phyloP scores from a whole-genome alignment of 2,797 vertebrate genomes.

The Sebastes hubbsi region DNA sequence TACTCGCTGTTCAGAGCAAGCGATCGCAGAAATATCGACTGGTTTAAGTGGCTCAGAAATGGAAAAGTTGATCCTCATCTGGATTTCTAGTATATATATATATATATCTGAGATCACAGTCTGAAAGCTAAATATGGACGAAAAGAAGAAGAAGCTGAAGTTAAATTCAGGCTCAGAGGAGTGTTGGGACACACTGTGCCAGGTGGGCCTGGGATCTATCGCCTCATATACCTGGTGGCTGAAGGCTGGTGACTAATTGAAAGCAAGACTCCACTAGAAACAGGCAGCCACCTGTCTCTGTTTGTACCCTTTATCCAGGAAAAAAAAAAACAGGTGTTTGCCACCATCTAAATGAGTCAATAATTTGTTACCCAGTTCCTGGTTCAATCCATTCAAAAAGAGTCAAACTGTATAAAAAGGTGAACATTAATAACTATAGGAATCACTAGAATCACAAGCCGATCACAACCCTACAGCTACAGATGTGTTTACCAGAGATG shows the following conservation, averaged over 20 bases:
- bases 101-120: background rate
- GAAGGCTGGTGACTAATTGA: background rate
- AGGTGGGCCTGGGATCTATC: background rate
- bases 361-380: background rate
- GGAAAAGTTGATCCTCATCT: background rate
- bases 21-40: background rate
- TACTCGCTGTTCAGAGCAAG: background rate
- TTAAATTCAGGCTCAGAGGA: background rate
- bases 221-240: background rate
- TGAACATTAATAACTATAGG: background rate
- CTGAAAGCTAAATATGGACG: background rate
- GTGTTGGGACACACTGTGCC: no score
- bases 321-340: no score
- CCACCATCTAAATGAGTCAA: no score
- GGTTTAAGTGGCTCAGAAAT: background rate
- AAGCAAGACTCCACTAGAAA: background rate
- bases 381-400: background rate
- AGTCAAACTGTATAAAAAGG: background rate
- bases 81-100: background rate
- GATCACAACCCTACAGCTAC: background rate
- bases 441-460: background rate
- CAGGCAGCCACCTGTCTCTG: background rate
- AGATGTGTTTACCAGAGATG: background rate
- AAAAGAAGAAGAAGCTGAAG: background rate
- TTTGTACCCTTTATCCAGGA: background rate